Evolutionary conservation across 2,113 vertebrate species (phyloP).

Genomic region (Axis porcinus): DNA sequence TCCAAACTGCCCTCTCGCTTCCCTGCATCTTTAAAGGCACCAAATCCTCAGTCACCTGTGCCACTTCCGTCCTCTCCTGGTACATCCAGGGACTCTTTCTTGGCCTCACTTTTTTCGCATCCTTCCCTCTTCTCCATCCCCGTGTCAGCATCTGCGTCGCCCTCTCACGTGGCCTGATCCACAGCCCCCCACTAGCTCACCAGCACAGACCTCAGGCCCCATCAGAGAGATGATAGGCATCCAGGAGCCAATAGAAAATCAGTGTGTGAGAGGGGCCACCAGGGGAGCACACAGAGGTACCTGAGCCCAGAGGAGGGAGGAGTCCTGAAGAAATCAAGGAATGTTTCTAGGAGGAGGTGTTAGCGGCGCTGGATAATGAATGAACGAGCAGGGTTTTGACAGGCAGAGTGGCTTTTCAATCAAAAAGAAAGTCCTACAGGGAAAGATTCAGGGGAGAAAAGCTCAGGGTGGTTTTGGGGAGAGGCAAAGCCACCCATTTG

Average conservation of each 20-base stretch:
- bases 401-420: neutral
- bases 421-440: neutral
- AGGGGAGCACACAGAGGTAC: accelerated
- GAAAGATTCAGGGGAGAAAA: neutral
- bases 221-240: neutral
- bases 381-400: neutral
- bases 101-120: neutral
- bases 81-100: neutral
- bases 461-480: neutral
- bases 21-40: neutral
- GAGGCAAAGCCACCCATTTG: neutral
- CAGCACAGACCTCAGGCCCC: neutral
- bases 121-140: neutral
- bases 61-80: neutral
- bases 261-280: neutral
- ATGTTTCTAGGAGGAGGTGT: neutral
- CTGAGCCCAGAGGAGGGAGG: neutral
- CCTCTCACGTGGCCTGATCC: neutral
- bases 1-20: neutral
- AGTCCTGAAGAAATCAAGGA: neutral
- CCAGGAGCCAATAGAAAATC: neutral
- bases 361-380: accelerated
- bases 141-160: neutral
- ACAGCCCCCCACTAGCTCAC: neutral
- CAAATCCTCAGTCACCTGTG: too few relatives aligned